These are phyloP conservation scores for Platorchestia sp. DNA, from an alignment of 1,140 invertebrate species.

Conservation along the genomic window DNA sequence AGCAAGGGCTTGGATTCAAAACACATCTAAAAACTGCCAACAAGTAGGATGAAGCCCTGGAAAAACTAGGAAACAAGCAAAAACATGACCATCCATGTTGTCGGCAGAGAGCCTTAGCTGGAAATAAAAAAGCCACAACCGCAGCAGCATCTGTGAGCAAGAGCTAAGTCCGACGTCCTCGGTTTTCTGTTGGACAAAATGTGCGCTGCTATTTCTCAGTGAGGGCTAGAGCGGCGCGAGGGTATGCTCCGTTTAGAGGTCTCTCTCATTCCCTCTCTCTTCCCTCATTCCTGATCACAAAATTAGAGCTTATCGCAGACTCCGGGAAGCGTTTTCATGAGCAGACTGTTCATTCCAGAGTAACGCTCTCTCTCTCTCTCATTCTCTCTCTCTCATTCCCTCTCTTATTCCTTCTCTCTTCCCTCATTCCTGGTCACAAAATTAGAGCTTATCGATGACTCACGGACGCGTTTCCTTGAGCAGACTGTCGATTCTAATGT, in stretches of 20 bases:
- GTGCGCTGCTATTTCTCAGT: neutral
- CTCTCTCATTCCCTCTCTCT: neutral
- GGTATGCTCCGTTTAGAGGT: neutral
- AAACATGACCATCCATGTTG: slow-evolving; percentile 1
- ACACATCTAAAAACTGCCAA: neutral
- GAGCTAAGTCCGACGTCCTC: neutral
- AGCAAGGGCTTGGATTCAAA: neutral
- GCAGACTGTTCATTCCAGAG: neutral
- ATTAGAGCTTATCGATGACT: neutral
- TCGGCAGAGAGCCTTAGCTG: neutral
- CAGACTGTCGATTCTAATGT: neutral
- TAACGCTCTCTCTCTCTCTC: neutral
- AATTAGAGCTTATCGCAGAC: neutral
- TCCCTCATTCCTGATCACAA: neutral
- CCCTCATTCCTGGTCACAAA: neutral
- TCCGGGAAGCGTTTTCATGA: neutral
- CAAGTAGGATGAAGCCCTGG: neutral
- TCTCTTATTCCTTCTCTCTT: neutral
- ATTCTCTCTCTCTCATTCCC: neutral
- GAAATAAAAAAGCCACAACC: neutral
- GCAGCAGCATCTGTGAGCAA: slow-evolving; percentile 9
- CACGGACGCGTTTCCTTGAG: neutral
- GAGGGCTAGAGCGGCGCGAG: neutral
- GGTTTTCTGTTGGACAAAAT: neutral
- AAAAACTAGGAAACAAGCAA: neutral